Conservation (phyloP, 2,797 vertebrate species). For the Anabacerthia variegaticeps region DNA sequence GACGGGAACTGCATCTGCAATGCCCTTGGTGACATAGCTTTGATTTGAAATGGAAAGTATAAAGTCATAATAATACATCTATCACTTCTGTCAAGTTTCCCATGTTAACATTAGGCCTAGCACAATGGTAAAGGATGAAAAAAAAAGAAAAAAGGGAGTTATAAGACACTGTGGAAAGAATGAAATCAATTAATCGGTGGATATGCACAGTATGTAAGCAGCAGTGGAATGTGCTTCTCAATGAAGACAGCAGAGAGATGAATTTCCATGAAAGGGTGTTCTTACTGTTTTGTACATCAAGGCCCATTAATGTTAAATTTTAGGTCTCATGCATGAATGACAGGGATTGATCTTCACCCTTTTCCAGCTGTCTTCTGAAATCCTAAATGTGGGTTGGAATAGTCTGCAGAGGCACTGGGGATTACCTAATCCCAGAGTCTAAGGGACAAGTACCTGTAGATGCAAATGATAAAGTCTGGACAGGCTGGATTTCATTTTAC, state of each 20-base stretch:
- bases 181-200: background rate
- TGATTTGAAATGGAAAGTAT: background rate
- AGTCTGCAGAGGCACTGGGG: background rate
- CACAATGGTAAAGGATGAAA: background rate
- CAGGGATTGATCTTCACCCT: background rate
- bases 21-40: background rate
- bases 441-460: too few species aligned
- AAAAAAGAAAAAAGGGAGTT: background rate
- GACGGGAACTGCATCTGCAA: background rate
- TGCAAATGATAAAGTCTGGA: background rate
- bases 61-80: background rate
- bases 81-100: background rate
- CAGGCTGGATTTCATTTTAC: background rate
- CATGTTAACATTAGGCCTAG: background rate
- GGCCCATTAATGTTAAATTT: background rate
- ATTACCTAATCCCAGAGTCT: background rate
- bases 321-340: background rate
- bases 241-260: background rate
- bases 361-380: background rate
- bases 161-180: background rate
- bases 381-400: background rate
- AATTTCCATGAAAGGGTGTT: background rate
- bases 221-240: background rate
- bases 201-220: background rate
- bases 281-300: background rate